Conservation (phyloP, 37 sponge, comb jelly and placozoan genomes). For the Halisarca cf. caerulea region DNA sequence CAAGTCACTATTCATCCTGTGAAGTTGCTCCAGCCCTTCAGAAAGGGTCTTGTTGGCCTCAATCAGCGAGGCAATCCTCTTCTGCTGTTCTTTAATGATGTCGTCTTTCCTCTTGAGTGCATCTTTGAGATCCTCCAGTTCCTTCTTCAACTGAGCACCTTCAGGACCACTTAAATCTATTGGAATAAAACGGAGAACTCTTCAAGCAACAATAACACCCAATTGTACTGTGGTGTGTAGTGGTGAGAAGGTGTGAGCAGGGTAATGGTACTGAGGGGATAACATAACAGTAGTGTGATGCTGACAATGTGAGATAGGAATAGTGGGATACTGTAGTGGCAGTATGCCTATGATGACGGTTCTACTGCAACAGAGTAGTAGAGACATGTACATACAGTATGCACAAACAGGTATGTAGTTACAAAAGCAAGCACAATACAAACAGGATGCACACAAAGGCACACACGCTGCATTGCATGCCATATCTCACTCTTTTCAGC, state of each 20-base stretch:
- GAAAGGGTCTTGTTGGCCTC: conserved; percentile 64
- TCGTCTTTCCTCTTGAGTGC: conserved; percentile 58
- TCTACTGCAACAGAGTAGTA: not conserved
- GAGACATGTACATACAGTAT: not conserved
- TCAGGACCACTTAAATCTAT: too few species aligned
- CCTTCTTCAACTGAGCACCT: conserved; percentile 23
- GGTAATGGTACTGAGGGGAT: too few species aligned
- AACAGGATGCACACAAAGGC: not conserved
- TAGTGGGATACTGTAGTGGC: too few species aligned
- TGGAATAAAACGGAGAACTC: too few species aligned
- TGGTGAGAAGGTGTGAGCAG: too few species aligned
- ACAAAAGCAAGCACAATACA: not conserved
- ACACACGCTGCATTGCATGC: not conserved
- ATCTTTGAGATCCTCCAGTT: conserved; percentile 37
- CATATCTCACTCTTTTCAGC: conserved; percentile 2
- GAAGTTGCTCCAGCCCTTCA: conserved; percentile 51
- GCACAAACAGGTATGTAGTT: not conserved
- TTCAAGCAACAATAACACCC: not conserved
- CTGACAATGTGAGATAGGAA: too few species aligned
- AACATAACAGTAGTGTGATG: too few species aligned
- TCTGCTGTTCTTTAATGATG: conserved; percentile 37
- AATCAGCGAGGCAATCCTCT: conserved; percentile 45
- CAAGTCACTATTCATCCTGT: conserved; percentile 15
- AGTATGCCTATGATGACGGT: too few species aligned
- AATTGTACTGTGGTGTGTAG: too few species aligned